These are phyloP conservation scores for Plectropomus leopardus DNA, from an alignment of 2,113 vertebrate genomes.

Conservation along the genomic window DNA sequence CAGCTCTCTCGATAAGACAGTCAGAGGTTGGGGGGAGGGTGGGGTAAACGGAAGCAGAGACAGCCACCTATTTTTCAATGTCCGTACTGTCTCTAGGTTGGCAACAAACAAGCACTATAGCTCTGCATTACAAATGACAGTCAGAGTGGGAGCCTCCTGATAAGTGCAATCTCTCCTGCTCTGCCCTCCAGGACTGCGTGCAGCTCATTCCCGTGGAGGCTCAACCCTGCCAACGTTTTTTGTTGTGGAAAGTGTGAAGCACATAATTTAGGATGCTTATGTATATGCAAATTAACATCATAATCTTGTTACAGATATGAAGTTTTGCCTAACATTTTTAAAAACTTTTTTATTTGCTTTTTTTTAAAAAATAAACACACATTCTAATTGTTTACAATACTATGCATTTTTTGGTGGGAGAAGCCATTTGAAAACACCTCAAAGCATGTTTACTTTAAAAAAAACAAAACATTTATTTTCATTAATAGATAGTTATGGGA, in stretches of 20 bases:
- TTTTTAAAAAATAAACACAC: background rate
- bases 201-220: conserved; percentile 26
- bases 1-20: conserved; percentile 53
- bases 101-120: conserved; percentile 27
- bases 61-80: conserved; percentile 68
- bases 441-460: background rate
- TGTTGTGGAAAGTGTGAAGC: background rate
- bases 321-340: background rate
- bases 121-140: conserved; percentile 67
- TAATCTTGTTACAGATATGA: background rate
- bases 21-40: background rate
- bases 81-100: conserved; percentile 51
- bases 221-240: background rate
- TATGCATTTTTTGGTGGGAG: background rate
- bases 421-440: background rate
- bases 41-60: conserved; percentile 13
- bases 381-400: background rate
- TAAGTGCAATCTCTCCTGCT: conserved; percentile 61
- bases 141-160: conserved; percentile 58
- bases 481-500: background rate
- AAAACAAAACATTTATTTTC: background rate
- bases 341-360: background rate
- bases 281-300: background rate
- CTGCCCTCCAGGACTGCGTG: conserved; percentile 35
- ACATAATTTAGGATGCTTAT: background rate